Percentiles rank a stretch among this genome's conserved stretches.
phyloP scores from a whole-genome alignment of 1,140 invertebrate genomes.

The Carcinoscorpius rotundicauda region DNA sequence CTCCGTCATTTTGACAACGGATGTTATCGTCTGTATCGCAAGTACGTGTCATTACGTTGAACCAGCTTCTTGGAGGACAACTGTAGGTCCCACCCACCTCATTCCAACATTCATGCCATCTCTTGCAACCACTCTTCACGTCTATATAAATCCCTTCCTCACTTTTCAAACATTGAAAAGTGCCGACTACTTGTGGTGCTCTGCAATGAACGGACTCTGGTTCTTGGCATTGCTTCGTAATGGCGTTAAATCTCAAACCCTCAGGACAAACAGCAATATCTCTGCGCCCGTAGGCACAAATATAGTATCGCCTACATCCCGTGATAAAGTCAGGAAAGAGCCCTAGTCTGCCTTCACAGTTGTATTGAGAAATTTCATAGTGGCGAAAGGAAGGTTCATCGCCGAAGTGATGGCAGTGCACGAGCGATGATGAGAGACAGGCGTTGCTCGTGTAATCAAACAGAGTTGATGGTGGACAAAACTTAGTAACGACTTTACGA shows the following conservation, averaged over 20 bases:
- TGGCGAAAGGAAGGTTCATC: background rate
- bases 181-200: conserved; percentile 8
- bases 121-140: background rate
- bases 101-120: conserved; percentile 19
- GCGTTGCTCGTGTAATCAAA: conserved; percentile 27
- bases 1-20: background rate
- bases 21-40: background rate
- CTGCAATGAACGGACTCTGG: conserved; percentile 5
- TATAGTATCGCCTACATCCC: background rate
- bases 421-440: conserved; percentile 12
- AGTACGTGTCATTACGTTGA: background rate
- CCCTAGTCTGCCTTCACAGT: background rate
- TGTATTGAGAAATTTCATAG: background rate
- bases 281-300: background rate
- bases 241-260: background rate
- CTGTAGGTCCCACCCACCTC: conserved; percentile 12
- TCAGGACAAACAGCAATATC: background rate
- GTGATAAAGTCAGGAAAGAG: background rate
- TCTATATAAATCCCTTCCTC: conserved; percentile 14
- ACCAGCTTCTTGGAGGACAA: conserved; percentile 6
- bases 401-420: conserved; percentile 2
- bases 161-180: conserved; percentile 14
- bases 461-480: conserved; percentile 28
- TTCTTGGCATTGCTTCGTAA: background rate
- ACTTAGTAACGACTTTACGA: conserved; percentile 26